Conservation (phyloP, 2,113 vertebrate species). For the Gnathonemus echidnorhynchus region DNA sequence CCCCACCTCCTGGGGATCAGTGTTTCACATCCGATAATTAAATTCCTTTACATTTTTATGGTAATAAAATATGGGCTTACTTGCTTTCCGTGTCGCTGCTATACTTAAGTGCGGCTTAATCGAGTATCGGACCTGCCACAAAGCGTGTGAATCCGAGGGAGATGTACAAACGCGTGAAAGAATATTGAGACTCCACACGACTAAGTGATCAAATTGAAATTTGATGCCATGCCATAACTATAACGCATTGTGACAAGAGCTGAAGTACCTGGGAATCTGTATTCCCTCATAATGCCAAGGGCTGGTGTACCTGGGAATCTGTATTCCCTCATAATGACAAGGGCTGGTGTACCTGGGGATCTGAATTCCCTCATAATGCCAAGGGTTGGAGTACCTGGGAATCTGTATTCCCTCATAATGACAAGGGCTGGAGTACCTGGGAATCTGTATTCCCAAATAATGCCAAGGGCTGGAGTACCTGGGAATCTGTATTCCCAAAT, state of each 20-base stretch:
- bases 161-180: not conserved
- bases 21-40: constrained; percentile 2
- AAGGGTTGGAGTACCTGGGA: not conserved
- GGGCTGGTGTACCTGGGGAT: not conserved
- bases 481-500: not conserved
- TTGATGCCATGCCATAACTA: not conserved
- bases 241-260: not conserved
- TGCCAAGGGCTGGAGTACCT: not conserved
- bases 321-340: not conserved
- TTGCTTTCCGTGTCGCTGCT: not conserved
- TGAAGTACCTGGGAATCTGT: not conserved
- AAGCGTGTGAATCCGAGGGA: not conserved
- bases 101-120: not conserved
- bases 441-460: not conserved
- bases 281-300: not conserved
- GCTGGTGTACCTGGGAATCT: no score
- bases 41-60: constrained; percentile 11
- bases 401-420: not conserved
- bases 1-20: not conserved
- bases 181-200: not conserved
- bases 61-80: not conserved
- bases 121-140: not conserved
- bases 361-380: no score
- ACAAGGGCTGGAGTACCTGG: not conserved
- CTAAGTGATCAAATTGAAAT: constrained; percentile 4